Conservation (phyloP, 1,140 invertebrate species). For the Caenorhabditis elegans region DNA sequence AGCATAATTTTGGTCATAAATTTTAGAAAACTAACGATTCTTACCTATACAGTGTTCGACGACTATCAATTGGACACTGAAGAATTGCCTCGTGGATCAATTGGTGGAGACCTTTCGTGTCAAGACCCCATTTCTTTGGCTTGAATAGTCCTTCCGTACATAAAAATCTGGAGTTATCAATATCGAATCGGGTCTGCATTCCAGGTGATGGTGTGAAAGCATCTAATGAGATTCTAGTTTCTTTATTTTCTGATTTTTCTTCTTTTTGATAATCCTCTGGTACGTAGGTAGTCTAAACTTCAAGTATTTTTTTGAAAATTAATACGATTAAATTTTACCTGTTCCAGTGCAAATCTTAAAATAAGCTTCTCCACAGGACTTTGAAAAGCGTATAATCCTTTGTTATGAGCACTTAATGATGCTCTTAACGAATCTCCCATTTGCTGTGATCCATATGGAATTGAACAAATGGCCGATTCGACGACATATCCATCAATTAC, state of each 20-base stretch:
- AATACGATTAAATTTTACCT: constrained; percentile 65
- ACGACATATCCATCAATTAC: constrained; percentile 71
- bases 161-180: constrained; percentile 68
- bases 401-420: constrained; percentile 50
- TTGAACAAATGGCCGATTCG: constrained; percentile 62
- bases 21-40: constrained; percentile 34
- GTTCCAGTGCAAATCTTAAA: constrained; percentile 68
- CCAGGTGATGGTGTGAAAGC: constrained; percentile 58
- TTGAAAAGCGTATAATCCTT: constrained; percentile 66
- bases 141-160: constrained; percentile 74
- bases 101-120: constrained; percentile 72
- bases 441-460: constrained; percentile 71
- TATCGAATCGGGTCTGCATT: constrained; percentile 55
- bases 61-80: constrained; percentile 61
- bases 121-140: constrained; percentile 73
- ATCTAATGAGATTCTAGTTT: constrained; percentile 65
- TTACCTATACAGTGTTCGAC: constrained; percentile 58
- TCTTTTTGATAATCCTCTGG: constrained; percentile 69
- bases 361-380: constrained; percentile 68
- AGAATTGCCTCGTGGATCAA: constrained; percentile 72
- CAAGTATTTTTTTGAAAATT: constrained; percentile 49
- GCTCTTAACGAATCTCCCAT: constrained; percentile 69
- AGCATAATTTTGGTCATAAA: constrained; percentile 71
- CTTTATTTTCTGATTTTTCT: constrained; percentile 64
- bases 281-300: constrained; percentile 70